phyloP scores from a whole-genome alignment of 2,797 vertebrate species.

The Oryzias sinensis region DNA sequence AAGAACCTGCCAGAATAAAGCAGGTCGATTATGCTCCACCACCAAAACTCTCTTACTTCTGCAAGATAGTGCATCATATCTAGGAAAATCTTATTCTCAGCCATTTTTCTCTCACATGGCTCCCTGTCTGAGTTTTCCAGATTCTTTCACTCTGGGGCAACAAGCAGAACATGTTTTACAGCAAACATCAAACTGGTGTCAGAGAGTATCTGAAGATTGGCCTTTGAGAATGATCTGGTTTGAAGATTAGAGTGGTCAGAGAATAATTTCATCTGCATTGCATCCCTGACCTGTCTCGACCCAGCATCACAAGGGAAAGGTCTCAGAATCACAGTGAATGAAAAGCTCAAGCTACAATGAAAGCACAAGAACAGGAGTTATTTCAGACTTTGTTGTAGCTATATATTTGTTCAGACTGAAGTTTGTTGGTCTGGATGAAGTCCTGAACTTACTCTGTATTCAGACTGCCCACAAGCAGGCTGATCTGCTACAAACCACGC shows the following conservation, averaged over 20 bases:
- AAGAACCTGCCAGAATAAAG: conserved; percentile 64
- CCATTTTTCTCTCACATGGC: conserved; percentile 18
- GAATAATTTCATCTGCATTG: conserved; percentile 24
- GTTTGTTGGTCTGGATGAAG: too few relatives aligned
- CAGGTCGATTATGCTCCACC: conserved; percentile 67
- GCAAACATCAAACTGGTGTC: conserved; percentile 44
- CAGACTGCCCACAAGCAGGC: too few relatives aligned
- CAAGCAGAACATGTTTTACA: conserved; percentile 41
- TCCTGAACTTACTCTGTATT: too few relatives aligned
- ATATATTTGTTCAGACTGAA: too few relatives aligned
- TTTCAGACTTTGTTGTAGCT: too few relatives aligned
- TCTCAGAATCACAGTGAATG: conserved; percentile 34
- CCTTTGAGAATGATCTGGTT: conserved; percentile 55
- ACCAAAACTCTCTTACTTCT: conserved; percentile 62
- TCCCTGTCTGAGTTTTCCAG: conserved; percentile 26
- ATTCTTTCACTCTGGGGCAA: conserved; percentile 28
- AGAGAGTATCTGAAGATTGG: conserved; percentile 52
- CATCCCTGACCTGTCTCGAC: conserved; percentile 41
- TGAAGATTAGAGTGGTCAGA: conserved; percentile 51
- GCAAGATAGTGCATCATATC: conserved; percentile 66
- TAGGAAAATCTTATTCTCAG: conserved; percentile 55
- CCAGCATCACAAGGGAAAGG: conserved; percentile 39
- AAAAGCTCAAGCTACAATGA: conserved; percentile 32
- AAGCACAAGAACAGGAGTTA: conserved; percentile 26
- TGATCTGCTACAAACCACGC: too few relatives aligned